These are phyloP conservation scores for Elgaria multicarinata DNA, from an alignment of 2,113 vertebrate species.

Conservation along the genomic window DNA sequence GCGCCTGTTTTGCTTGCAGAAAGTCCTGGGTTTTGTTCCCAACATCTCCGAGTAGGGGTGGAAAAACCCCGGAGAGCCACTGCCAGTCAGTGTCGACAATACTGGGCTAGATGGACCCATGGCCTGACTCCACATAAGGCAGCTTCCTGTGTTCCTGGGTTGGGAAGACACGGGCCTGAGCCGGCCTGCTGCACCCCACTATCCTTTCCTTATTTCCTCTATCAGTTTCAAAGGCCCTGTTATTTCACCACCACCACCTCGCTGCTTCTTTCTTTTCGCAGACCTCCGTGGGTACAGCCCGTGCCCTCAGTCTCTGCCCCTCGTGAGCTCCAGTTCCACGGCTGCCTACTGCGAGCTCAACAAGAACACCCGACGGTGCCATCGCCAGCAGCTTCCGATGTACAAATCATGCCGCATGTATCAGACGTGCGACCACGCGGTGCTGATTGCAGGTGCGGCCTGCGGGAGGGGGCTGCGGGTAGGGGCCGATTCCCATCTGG, in stretches of 20 bases:
- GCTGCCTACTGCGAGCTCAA: conserved; percentile 83
- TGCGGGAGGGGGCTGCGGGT: neutral
- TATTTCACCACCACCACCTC: fast-evolving
- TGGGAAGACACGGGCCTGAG: neutral
- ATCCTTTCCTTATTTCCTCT: neutral
- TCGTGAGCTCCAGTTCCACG: conserved; percentile 67
- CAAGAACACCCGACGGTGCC: conserved; percentile 83
- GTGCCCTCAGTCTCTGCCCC: conserved; percentile 76
- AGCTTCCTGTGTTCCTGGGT: neutral
- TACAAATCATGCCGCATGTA: conserved; percentile 83
- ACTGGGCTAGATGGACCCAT: too few species aligned
- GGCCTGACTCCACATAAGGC: too few species aligned
- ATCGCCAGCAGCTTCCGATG: conserved; percentile 79
- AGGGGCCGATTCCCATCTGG: neutral
- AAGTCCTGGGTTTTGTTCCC: too few species aligned
- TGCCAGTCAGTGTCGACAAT: too few species aligned
- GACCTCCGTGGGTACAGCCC: conserved; percentile 77
- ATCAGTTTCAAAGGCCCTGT: neutral
- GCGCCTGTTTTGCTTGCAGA: too few species aligned
- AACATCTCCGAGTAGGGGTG: too few species aligned
- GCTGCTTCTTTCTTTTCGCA: conserved; percentile 43
- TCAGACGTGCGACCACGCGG: conserved; percentile 85
- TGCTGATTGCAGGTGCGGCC: conserved; percentile 79
- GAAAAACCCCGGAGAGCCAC: too few species aligned
- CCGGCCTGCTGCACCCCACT: neutral